phyloP scores from a whole-genome alignment of 2,113 vertebrate genomes.

The Eurypyga helias region DNA sequence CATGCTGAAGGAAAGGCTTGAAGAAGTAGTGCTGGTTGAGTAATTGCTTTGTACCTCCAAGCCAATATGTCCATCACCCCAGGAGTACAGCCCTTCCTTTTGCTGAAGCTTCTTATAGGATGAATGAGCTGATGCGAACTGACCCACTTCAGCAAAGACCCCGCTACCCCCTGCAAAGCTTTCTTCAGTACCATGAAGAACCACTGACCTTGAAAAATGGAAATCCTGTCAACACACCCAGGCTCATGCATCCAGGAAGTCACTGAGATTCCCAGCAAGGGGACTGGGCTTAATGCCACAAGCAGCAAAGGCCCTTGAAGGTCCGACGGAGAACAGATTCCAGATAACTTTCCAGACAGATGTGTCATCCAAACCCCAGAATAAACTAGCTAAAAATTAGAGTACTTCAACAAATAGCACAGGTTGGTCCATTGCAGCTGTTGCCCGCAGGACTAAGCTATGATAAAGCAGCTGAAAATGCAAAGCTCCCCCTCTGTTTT shows the following conservation, averaged over 20 bases:
- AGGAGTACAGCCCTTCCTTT: neutral
- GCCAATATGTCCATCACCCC: neutral
- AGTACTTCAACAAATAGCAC: neutral
- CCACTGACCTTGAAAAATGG: neutral
- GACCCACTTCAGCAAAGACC: neutral
- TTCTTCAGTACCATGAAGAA: neutral
- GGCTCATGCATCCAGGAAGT: neutral
- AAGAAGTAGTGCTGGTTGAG: neutral
- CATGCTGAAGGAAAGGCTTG: neutral
- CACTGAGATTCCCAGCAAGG: neutral
- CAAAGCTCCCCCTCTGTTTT: neutral
- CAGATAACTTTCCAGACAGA: neutral
- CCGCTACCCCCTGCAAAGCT: neutral
- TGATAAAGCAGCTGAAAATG: neutral
- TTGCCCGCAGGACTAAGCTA: neutral
- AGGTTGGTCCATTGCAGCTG: neutral
- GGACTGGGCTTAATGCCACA: no score
- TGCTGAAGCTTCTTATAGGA: neutral
- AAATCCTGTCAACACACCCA: neutral
- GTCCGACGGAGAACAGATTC: neutral
- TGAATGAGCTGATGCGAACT: neutral
- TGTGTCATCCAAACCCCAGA: neutral
- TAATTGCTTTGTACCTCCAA: neutral
- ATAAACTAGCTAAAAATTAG: neutral
- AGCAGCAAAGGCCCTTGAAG: neutral